Evolutionary conservation across 1,140 invertebrate genomes (phyloP), one percentile per base, ranked within the genome.

Genomic region (Heliconius himera): DNA sequence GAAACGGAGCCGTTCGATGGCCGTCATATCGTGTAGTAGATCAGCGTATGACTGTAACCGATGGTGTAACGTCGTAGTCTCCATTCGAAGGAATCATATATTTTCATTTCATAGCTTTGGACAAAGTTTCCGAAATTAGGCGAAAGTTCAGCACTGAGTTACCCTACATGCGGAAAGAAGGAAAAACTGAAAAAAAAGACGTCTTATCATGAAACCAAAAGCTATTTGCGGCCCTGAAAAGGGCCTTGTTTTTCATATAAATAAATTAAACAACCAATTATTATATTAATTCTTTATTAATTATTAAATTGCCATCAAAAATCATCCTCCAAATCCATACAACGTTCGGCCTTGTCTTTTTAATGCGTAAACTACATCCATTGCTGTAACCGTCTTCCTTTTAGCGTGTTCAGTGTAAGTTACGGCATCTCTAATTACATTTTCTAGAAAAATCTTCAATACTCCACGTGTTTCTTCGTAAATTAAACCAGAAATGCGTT

Each of bases 351-450:
- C 97, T 95, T 98, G 97, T 73, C 97, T 94, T 92, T 98, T 98
- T 83, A 98, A 93, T 38, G 97, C 97, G 87, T 98, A 98, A 29
- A 98, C 97, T 20, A 98, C 97, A 88, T 98, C 97, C 97, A 98
- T 98, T 74, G 97, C 97, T 13, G 97, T 98, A 54, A 96, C 96
- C 26, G 97, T 98, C 94, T 98, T 98, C 82, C 97, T 83, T 81
- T 90, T 90, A 0, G 89, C 88, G 60, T 90, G 88, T 36, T 90
- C 89, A 0, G 89, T 90, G 94, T 98, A 98, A n/a, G 97, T 98
- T 74, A 98, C 97, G 16, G 97, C 97, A 91, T 98, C 97, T 77
- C 97, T 95, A 87, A 98, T 98, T 1, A 98, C 97, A 88, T 97
- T 98, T 90, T 97, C 97, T 75, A 98, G 92, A 91, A 98, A 98